phyloP scores from a whole-genome alignment of 2,888 invertebrate genomes.

The Sminthurinus aureus region DNA sequence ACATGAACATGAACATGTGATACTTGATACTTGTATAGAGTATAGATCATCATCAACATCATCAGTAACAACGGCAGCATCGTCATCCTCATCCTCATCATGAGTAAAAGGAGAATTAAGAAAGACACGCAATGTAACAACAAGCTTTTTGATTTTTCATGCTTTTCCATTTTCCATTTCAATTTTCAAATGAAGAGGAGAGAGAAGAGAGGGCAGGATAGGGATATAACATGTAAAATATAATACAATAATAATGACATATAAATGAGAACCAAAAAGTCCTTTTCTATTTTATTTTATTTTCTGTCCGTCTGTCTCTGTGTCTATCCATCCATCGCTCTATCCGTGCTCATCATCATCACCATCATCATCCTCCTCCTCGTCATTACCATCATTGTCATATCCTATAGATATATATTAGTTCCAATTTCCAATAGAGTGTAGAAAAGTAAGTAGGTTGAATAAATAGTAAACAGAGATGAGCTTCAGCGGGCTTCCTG shows the following conservation, averaged over 20 bases:
- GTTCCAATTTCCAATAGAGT: background rate
- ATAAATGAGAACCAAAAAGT: background rate
- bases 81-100: too few species aligned
- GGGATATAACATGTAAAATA: too few species aligned
- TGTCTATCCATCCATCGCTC: background rate
- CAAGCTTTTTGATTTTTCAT: conserved; percentile 13
- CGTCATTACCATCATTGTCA: too few species aligned
- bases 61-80: too few species aligned
- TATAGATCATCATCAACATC: background rate
- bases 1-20: background rate
- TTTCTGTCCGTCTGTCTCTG: background rate
- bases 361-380: too few species aligned
- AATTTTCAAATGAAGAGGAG: too few species aligned
- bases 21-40: too few species aligned
- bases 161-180: conserved; percentile 17
- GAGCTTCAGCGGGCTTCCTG: conserved; percentile 24
- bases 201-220: too few species aligned
- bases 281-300: background rate
- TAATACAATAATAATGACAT: too few species aligned
- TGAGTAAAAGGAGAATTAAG: too few species aligned
- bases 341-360: background rate
- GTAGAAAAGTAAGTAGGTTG: conserved; percentile 21
- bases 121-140: background rate
- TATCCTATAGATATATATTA: background rate
- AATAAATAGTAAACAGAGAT: conserved; percentile 26